A percentile compares a stretch with the other conserved stretches of the same genome.
phyloP scores from a whole-genome alignment of 2,113 vertebrate species.

The Chloropsis cyanopogon region DNA sequence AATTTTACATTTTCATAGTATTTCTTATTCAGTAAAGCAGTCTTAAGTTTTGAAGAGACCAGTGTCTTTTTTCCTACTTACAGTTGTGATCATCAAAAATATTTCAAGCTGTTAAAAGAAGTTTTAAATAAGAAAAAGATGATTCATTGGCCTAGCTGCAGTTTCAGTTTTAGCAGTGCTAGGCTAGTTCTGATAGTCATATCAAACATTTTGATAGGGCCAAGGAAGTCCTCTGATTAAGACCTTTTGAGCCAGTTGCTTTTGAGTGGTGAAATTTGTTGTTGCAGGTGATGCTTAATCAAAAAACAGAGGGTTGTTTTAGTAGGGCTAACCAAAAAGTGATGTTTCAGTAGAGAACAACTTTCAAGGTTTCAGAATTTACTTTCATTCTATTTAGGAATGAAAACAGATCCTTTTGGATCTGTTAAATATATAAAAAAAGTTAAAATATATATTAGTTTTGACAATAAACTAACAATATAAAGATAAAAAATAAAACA shows the following conservation, averaged over 20 bases:
- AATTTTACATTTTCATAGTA: neutral
- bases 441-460: no score
- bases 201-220: neutral
- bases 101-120: neutral
- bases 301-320: neutral
- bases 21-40: neutral
- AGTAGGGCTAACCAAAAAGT: neutral
- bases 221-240: neutral
- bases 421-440: no score
- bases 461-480: no score
- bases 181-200: neutral
- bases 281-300: neutral
- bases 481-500: no score
- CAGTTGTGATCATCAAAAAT: neutral
- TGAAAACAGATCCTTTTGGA: neutral
- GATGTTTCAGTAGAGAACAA: neutral
- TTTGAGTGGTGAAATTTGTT: neutral
- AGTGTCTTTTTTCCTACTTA: neutral
- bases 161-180: neutral
- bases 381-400: neutral
- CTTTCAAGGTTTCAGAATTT: conserved; percentile 9
- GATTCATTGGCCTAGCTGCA: neutral
- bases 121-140: neutral
- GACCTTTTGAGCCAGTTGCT: neutral
- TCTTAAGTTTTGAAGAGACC: neutral